phyloP scores from a whole-genome alignment of 2,113 vertebrate species.

The Phalacrocorax pelagicus region DNA sequence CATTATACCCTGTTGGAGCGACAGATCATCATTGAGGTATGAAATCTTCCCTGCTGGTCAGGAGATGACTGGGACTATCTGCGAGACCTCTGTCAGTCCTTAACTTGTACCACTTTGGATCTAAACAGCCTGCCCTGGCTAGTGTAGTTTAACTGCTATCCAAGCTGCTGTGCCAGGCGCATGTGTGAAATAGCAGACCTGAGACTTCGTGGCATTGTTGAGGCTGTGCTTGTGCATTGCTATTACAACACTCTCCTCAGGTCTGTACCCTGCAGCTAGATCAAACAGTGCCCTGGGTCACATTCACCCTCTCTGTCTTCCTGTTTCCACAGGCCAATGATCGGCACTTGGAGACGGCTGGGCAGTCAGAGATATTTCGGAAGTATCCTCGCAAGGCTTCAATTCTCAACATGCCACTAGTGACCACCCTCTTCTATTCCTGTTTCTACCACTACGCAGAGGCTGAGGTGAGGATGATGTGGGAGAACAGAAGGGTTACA shows the following conservation, averaged over 20 bases:
- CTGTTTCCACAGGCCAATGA: conserved; percentile 80
- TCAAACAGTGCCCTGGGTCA: neutral
- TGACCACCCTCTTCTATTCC: conserved; percentile 94
- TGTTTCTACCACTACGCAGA: conserved; percentile 95
- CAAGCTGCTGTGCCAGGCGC: neutral
- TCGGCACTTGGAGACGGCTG: conserved; percentile 77
- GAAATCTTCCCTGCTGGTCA: neutral
- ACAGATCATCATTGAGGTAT: conserved; percentile 95
- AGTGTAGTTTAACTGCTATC: neutral
- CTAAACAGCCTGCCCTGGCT: neutral
- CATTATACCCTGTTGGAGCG: conserved; percentile 93
- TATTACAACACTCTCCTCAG: neutral
- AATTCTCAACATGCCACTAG: conserved; percentile 92
- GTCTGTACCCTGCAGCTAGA: neutral
- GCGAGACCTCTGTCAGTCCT: neutral
- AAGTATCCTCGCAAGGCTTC: conserved; percentile 92
- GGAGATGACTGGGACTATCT: neutral
- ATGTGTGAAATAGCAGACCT: neutral
- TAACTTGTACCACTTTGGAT: neutral
- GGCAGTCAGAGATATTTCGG: conserved; percentile 87
- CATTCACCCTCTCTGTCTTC: neutral
- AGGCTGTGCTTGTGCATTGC: neutral
- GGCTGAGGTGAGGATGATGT: conserved; percentile 74
- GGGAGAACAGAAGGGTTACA: neutral
- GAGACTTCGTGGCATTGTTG: neutral